Base-by-base conservation (phyloP, 2,888 invertebrate genomes). In the Melanargia galathea region DNA sequence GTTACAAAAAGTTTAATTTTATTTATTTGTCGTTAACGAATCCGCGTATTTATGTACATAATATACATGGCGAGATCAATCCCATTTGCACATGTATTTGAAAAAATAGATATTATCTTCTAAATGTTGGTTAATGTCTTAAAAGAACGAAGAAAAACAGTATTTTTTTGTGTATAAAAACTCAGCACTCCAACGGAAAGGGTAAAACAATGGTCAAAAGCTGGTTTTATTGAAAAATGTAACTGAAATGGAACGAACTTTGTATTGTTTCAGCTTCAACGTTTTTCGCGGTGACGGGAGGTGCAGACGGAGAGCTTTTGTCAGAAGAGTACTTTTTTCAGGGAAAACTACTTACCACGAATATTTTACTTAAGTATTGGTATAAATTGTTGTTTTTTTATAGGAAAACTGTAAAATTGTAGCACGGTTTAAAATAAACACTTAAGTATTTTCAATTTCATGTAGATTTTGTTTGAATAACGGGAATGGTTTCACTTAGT, bases 121-220 rank as follows among this genome's bases (percentile, higher is more conserved):
- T 30, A 6, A 30, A 30, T 30, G 30, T 30, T 30, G 30, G 30
- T 30, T 30, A 30, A n/a, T n/a, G n/a, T n/a, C n/a, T n/a, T n/a
- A n/a, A n/a, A n/a, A n/a, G n/a, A n/a, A n/a, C n/a, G 35, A 13
- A 11, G 11, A 35, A 10, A 18, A 18, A 40, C 16, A 18, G n/a
- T 16, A 40, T 40, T 6, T 7, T 8, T n/a, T 40, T 40, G 7
- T 40, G 6, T 40, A 40, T 16, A 18, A 40, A 16, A 16, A 40
- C 16, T 40, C 16, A 40, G 7, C 16, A 40, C 7, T 40, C 1
- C 16, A 40, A 16, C 7, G 40, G 8, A 40, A 40, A 40, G n/a
- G 8, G n/a, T 18, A 20, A 52, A 52, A 35, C 51, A 33, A 52
- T 52, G 33, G 51, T 33, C 51, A 52, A 33, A 48, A 52, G 51